These are phyloP conservation scores for Caenorhabditis auriculariae DNA, from an alignment of 2,888 invertebrate genomes.

Conservation along the genomic window DNA sequence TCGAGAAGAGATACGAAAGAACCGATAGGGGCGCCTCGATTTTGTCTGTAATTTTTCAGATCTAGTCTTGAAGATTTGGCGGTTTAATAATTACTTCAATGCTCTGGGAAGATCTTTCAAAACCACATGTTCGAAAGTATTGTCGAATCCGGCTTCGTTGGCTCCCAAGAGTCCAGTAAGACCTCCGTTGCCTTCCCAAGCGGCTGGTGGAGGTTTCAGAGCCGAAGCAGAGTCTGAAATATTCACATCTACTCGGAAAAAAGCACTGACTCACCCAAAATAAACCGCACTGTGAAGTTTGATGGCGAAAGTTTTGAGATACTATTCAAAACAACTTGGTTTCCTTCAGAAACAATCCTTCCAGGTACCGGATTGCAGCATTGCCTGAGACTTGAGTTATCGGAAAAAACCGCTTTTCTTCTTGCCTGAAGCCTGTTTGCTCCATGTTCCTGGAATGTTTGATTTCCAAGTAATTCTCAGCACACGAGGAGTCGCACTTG, in stretches of 20 bases:
- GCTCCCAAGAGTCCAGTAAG: conserved; percentile 41
- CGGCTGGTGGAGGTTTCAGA: conserved; percentile 35
- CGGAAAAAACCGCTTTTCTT: no score
- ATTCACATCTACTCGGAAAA: background rate
- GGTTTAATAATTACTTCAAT: conserved; percentile 6
- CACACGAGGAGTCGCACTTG: conserved; percentile 45
- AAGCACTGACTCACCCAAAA: conserved; percentile 20
- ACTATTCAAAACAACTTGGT: conserved; percentile 36
- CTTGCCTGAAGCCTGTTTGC: conserved; percentile 46
- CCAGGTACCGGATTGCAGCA: conserved; percentile 49
- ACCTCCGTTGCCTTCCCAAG: conserved; percentile 48
- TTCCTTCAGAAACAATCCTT: conserved; percentile 33
- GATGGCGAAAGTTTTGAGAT: conserved; percentile 27
- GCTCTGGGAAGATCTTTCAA: conserved; percentile 36
- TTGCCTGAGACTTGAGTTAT: conserved; percentile 28
- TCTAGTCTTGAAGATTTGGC: background rate
- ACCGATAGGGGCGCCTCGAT: conserved; percentile 10
- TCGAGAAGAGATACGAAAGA: conserved; percentile 10
- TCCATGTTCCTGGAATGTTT: conserved; percentile 38
- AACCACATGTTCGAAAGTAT: conserved; percentile 46
- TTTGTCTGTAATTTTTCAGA: conserved; percentile 1
- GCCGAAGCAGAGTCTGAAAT: conserved; percentile 13
- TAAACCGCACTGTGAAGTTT: conserved; percentile 47
- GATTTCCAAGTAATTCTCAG: conserved; percentile 46
- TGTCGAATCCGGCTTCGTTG: conserved; percentile 46